These are phyloP conservation scores for Siderastrea siderea DNA, from an alignment of 92 coral and sea anemone species.

Conservation along the genomic window DNA sequence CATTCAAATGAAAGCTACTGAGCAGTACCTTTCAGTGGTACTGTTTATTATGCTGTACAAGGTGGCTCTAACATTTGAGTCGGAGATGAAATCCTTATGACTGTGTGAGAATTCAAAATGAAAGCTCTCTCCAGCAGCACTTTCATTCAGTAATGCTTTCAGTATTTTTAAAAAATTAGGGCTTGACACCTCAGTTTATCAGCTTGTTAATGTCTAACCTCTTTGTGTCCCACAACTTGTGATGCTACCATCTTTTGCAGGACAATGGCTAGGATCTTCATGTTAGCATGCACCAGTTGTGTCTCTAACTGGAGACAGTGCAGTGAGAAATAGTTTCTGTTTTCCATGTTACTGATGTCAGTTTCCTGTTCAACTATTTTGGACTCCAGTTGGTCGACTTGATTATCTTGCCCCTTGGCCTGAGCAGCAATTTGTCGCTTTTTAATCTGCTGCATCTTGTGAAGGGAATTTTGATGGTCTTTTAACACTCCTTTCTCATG, in stretches of 20 bases:
- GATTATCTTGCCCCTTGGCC: slow-evolving; percentile 96
- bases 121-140: no score
- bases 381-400: slow-evolving; percentile 93
- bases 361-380: slow-evolving; percentile 97
- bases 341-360: slow-evolving; percentile 98
- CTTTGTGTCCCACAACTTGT: slow-evolving; percentile 86
- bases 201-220: slow-evolving; percentile 66
- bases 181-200: not conserved
- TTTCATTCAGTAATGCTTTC: no score
- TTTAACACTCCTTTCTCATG: slow-evolving; percentile 98
- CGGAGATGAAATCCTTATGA: no score
- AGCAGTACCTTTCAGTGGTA: no score
- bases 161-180: no score
- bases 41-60: no score
- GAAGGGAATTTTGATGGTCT: slow-evolving; percentile 97
- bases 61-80: no score
- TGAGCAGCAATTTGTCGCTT: slow-evolving; percentile 97
- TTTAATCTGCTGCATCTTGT: slow-evolving; percentile 98
- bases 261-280: slow-evolving; percentile 88
- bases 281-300: slow-evolving; percentile 93
- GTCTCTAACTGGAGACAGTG: slow-evolving; percentile 98
- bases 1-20: no score
- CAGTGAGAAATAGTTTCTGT: slow-evolving; percentile 94
- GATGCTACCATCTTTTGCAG: slow-evolving; percentile 88
- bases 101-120: no score